A percentile compares a stretch with the other conserved stretches of the same genome.
phyloP scores from a whole-genome alignment of 2,113 vertebrate species.

The Dolichotis patagonum region DNA sequence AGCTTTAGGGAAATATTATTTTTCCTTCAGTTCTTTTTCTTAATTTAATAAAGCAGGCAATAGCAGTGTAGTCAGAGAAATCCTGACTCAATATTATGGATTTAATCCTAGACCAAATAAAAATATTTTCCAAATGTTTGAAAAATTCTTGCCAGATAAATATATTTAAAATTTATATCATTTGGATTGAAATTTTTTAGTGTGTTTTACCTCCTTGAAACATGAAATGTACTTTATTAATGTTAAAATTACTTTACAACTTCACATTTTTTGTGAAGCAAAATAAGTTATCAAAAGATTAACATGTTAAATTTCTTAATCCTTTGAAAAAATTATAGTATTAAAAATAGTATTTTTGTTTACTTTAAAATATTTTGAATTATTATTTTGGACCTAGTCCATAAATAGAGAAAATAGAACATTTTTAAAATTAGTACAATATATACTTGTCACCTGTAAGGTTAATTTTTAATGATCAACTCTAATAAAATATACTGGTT shows the following conservation, averaged over 20 bases:
- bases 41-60: constrained; percentile 12
- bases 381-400: constrained; percentile 12
- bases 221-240: constrained; percentile 73
- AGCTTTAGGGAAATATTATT: not conserved
- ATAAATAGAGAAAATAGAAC: constrained; percentile 9
- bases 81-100: not conserved
- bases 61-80: not conserved
- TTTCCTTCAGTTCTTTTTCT: not conserved
- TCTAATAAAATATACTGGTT: not conserved
- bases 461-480: constrained; percentile 35
- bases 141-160: constrained; percentile 37
- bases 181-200: constrained; percentile 29
- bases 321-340: constrained; percentile 5
- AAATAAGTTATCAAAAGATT: constrained; percentile 49
- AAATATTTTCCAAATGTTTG: constrained; percentile 39
- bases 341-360: constrained; percentile 42
- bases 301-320: constrained; percentile 43
- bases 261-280: constrained; percentile 57
- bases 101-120: constrained; percentile 7
- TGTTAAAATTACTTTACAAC: constrained; percentile 66
- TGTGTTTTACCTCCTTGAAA: constrained; percentile 71
- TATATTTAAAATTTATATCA: constrained; percentile 45
- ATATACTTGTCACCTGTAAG: not conserved
- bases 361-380: constrained; percentile 19
- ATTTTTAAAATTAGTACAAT: constrained; percentile 21